Conservation (phyloP, 2,888 invertebrate species). For the Azorinus chamasolen region DNA sequence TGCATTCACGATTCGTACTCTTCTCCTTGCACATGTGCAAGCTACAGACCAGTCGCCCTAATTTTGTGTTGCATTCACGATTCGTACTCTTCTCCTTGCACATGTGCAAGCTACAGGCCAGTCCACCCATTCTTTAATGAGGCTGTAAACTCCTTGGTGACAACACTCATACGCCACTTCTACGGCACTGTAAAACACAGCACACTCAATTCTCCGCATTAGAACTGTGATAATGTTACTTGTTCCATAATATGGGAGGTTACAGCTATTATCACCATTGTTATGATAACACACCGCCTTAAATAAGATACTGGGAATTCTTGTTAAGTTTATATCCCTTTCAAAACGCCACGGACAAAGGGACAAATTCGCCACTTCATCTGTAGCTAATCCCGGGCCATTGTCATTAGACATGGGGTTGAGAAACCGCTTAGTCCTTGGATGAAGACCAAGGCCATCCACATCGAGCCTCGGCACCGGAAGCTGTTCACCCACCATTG, state of each 20-base stretch:
- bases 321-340: conserved; percentile 25
- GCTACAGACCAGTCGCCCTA: too few species aligned
- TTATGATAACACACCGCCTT: conserved; percentile 42
- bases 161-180: conserved; percentile 43
- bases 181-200: conserved; percentile 26
- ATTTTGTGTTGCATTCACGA: too few species aligned
- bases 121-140: conserved; percentile 17
- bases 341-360: conserved; percentile 50
- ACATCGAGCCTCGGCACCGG: too few species aligned
- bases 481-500: too few species aligned
- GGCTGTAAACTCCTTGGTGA: conserved; percentile 34
- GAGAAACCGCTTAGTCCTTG: too few species aligned
- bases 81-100: conserved; percentile 30
- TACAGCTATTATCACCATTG: conserved; percentile 41
- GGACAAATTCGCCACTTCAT: conserved; percentile 6
- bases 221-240: conserved; percentile 8
- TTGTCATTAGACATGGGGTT: too few species aligned
- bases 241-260: conserved; percentile 23
- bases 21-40: conserved; percentile 11
- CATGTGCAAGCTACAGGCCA: conserved; percentile 62
- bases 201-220: conserved; percentile 49
- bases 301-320: conserved; percentile 39
- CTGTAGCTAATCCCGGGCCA: too few species aligned
- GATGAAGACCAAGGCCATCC: too few species aligned
- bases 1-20: conserved; percentile 18